Conservation (phyloP, 2,888 invertebrate species). For the Rhingia rostrata region DNA sequence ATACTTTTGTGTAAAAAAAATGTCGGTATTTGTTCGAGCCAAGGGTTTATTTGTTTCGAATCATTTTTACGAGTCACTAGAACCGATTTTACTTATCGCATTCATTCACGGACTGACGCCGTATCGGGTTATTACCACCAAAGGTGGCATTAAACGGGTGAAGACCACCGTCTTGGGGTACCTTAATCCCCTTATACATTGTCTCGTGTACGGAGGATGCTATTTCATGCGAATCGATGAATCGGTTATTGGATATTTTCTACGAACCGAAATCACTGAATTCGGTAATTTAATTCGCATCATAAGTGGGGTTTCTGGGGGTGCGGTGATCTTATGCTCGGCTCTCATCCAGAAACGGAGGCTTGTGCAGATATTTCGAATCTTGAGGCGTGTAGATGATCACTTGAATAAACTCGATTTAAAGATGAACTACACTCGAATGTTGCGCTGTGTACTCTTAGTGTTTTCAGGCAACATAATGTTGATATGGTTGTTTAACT, state of each 20-base stretch:
- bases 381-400: background rate
- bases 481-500: background rate
- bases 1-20: background rate
- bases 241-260: constrained; percentile 65
- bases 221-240: constrained; percentile 13
- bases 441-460: background rate
- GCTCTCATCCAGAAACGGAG: background rate
- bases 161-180: background rate
- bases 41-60: background rate
- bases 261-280: constrained; percentile 55
- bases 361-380: background rate
- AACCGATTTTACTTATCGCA: background rate
- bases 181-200: background rate
- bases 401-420: background rate
- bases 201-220: background rate
- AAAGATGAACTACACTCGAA: background rate
- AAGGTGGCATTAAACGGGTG: background rate
- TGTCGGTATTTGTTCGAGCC: background rate
- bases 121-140: background rate
- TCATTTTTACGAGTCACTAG: background rate
- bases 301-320: background rate
- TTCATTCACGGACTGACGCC: background rate
- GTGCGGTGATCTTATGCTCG: background rate
- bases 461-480: background rate
- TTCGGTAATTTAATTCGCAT: background rate